Conservation (phyloP, 1,140 invertebrate genomes). For the Parapsyche elsis region DNA sequence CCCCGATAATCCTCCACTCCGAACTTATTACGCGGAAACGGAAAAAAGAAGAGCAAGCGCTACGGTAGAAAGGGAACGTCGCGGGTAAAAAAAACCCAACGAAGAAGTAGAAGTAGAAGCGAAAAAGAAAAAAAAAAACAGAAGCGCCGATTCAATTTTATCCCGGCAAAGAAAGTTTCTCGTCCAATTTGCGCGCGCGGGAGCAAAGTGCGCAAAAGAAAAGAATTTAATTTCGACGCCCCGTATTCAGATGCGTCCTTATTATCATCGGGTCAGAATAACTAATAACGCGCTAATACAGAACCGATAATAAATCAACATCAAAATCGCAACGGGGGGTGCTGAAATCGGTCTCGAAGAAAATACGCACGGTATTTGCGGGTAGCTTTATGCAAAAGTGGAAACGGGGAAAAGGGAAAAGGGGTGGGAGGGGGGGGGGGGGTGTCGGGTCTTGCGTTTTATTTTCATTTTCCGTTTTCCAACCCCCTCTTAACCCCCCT, state of each 20-base stretch:
- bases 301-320: slow-evolving; percentile 38
- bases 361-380: too few species aligned
- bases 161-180: slow-evolving; percentile 31
- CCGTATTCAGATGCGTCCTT: slow-evolving; percentile 9
- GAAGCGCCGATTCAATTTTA: slow-evolving; percentile 44
- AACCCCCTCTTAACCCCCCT: neutral
- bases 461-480: slow-evolving; percentile 15
- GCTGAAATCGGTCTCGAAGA: too few species aligned
- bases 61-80: neutral
- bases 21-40: slow-evolving; percentile 33
- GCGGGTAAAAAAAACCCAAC: neutral
- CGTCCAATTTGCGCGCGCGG: slow-evolving; percentile 31
- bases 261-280: slow-evolving; percentile 16
- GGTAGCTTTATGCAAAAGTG: too few species aligned
- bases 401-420: too few species aligned
- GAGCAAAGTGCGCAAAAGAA: slow-evolving; percentile 33
- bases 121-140: slow-evolving; percentile 5
- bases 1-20: slow-evolving; percentile 27
- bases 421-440: neutral
- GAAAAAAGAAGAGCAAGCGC: slow-evolving; percentile 20
- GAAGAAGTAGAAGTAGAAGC: neutral
- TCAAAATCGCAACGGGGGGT: slow-evolving; percentile 9
- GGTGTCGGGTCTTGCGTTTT: neutral
- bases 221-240: slow-evolving; percentile 27
- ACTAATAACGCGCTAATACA: slow-evolving; percentile 26